These are phyloP conservation scores for Coilia nasus DNA, from an alignment of 2,797 vertebrate species.

Conservation along the genomic window DNA sequence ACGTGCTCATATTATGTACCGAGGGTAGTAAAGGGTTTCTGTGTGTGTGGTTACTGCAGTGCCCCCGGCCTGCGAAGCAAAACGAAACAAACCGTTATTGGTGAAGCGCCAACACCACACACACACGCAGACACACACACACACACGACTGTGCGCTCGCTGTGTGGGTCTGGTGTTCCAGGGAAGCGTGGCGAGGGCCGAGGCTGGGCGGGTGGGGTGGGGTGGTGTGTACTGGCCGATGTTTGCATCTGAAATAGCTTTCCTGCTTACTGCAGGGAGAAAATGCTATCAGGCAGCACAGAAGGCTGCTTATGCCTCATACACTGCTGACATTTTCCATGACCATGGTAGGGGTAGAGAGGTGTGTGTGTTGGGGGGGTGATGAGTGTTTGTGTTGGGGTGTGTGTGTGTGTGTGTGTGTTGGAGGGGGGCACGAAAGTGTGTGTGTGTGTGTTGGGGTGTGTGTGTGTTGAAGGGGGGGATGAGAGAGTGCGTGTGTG, in stretches of 20 bases:
- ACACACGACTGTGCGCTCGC: no score
- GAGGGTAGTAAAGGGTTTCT: background rate
- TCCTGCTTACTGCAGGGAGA: background rate
- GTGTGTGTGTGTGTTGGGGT: background rate
- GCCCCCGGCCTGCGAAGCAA: no score
- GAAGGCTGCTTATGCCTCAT: background rate
- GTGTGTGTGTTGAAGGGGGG: background rate
- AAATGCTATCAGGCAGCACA: slow-evolving; percentile 40
- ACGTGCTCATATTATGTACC: no score
- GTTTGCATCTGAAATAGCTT: background rate
- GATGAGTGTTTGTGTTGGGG: background rate
- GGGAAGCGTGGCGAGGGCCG: no score
- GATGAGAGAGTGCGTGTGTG: no score
- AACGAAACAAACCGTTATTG: no score
- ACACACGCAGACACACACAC: no score
- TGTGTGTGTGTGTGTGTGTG: background rate
- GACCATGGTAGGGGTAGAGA: background rate
- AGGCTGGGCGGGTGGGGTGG: no score
- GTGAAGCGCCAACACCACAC: no score
- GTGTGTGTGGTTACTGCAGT: no score
- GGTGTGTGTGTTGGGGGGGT: background rate
- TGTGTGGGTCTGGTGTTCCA: no score
- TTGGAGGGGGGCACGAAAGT: background rate
- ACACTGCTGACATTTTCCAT: background rate
- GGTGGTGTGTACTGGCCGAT: background rate